Evolutionary conservation across 2,113 vertebrate species (phyloP), one percentile per base, ranked within the genome.

Genomic region (Gallinago undulata): DNA sequence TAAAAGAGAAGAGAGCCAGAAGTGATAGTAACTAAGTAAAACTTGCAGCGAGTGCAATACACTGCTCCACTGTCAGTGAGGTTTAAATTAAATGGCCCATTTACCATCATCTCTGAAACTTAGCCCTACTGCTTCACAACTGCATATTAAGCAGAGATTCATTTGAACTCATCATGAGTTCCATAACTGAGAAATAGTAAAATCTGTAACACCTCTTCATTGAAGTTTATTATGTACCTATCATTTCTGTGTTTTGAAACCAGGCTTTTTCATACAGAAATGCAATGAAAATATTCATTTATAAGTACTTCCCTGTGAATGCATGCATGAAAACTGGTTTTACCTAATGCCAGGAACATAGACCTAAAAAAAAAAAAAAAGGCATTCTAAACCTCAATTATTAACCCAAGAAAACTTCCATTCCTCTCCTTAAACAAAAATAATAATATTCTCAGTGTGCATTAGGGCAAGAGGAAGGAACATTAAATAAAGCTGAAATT

Each of bases 11-110:
- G 15, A 6, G 13, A 41, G 43, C 12, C 19, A 81, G 28, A 64
- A 66, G 0, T 2, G 15, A 15, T 3, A 50, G 78, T 2, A 1
- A 41, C 8, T 7, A 33, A 37, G 14, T 9, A 45, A 80, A 80
- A 60, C 15, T 41, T 37, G 70, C 22, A 87, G 30, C 12, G 56
- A 37, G 4, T 22, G 28, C 33, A 57, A 17, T 0, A 22, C 3
- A 33, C 11, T 51, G 19, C 43, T 72, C 9, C 10, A n/a, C 35
- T 31, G 24, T 8, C 27, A 63, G 41, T 15, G 9, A 76, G 31
- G 13, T 24, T 90, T 22, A 79, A 87, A 72, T 74, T 45, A 53
- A 85, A 85, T 4, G 43, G 22, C 11, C 28, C 14, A 2, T 76
- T 67, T 41, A 59, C 19, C 7, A 24, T 11, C 28, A 10, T 47